Conservation (phyloP, 2,113 vertebrate genomes). For the Himantopus leucocephalus region DNA sequence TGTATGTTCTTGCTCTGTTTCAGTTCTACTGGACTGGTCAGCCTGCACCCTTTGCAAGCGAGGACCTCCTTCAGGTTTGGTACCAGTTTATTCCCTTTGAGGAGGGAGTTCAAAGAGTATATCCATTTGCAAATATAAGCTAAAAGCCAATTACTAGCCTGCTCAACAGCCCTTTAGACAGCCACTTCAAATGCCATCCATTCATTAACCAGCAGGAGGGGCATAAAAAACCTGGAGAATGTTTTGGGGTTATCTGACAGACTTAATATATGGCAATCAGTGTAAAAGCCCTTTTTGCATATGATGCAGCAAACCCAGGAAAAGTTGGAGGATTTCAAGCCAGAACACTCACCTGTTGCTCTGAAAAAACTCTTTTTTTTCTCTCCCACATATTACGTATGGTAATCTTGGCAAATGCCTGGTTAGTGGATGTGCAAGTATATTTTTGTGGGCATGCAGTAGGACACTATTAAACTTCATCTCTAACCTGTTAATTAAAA, state of each 20-base stretch:
- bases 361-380: background rate
- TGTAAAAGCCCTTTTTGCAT: background rate
- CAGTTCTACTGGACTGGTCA: background rate
- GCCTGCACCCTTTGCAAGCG: background rate
- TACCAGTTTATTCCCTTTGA: background rate
- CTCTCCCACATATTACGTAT: background rate
- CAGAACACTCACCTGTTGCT: background rate
- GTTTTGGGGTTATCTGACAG: background rate
- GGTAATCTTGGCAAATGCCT: background rate
- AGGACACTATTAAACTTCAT: background rate
- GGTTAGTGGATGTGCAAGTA: accelerated
- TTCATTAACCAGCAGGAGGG: background rate
- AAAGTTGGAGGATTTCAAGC: background rate
- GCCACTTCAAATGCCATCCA: background rate
- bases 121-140: background rate
- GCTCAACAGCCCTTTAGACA: background rate
- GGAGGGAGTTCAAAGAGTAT: background rate
- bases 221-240: background rate
- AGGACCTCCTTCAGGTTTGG: background rate
- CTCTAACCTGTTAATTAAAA: background rate
- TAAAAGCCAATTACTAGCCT: background rate
- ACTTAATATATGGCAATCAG: background rate
- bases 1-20: background rate
- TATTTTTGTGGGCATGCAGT: background rate
- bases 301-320: background rate